Evolutionary conservation across 2,888 invertebrate species (phyloP).

Genomic region (Tenthredo livida): DNA sequence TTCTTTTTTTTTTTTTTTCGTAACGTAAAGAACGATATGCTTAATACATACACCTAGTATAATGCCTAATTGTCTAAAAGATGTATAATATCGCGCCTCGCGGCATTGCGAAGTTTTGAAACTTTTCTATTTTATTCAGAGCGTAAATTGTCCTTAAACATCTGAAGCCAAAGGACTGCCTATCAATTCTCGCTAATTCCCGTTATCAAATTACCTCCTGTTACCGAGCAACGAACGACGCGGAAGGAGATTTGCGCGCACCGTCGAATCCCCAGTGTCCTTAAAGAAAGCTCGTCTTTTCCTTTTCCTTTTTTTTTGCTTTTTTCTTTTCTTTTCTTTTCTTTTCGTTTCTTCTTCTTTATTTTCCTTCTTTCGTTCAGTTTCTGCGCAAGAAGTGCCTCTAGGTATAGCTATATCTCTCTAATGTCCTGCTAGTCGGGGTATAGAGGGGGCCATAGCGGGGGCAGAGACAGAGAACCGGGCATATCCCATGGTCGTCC

Average conservation of each 20-base stretch:
- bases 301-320: background rate
- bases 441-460: background rate
- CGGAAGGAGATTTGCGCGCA: slow-evolving; percentile 37
- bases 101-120: slow-evolving; percentile 52
- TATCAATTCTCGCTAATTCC: slow-evolving; percentile 48
- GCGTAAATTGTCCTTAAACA: slow-evolving; percentile 34
- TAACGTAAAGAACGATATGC: background rate
- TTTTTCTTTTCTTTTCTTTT: background rate
- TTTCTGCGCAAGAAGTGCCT: slow-evolving; percentile 8
- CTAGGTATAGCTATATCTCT: slow-evolving; percentile 4
- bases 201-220: slow-evolving; percentile 50
- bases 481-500: slow-evolving; percentile 34
- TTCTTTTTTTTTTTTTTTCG: background rate
- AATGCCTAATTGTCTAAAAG: background rate
- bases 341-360: background rate
- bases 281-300: slow-evolving; percentile 39
- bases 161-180: slow-evolving; percentile 14
- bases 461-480: background rate
- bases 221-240: slow-evolving; percentile 42
- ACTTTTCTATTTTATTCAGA: slow-evolving; percentile 33
- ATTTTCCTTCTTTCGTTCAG: slow-evolving; percentile 28
- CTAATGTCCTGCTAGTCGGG: slow-evolving; percentile 45
- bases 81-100: slow-evolving; percentile 56
- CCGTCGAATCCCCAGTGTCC: slow-evolving; percentile 35
- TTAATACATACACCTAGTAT: no score